Evolutionary conservation across 1,140 invertebrate genomes (phyloP).

Genomic region (Oreohelix idahoensis): DNA sequence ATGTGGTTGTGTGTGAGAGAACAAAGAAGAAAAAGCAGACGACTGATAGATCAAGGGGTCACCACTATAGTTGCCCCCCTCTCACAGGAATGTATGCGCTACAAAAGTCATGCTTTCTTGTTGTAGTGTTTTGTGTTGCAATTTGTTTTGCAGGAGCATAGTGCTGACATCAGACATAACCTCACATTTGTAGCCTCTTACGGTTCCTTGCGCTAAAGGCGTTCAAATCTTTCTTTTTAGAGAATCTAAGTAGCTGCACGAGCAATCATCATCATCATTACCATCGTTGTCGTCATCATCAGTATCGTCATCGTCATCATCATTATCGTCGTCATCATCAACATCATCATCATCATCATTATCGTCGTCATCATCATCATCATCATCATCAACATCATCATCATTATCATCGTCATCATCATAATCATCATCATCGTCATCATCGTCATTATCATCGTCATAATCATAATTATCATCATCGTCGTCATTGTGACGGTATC

Average conservation of each 20-base stretch:
- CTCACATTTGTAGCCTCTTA: background rate
- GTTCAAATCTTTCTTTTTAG: background rate
- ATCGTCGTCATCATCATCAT: background rate
- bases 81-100: no score
- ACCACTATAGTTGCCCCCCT: no score
- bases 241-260: no score
- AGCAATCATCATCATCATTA: constrained; percentile 29
- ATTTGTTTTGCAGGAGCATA: background rate
- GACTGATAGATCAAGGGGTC: no score
- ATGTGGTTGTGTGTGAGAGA: no score
- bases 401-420: constrained; percentile 11
- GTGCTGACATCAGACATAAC: background rate
- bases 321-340: constrained; percentile 26
- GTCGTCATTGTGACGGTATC: no score
- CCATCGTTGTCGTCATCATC: constrained; percentile 22
- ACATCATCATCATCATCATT: constrained; percentile 1
- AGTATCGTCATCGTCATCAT: constrained; percentile 27
- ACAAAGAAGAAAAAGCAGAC: no score
- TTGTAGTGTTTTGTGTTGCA: no score
- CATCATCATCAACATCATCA: background rate
- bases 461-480: no score
- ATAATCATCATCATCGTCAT: no score
- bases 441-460: no score
- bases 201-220: background rate
- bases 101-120: no score